Percentiles rank a stretch among this genome's conserved stretches.
These are phyloP conservation scores for Siphamia tubifer DNA, from an alignment of 2,113 vertebrate genomes.

Conservation along the genomic window DNA sequence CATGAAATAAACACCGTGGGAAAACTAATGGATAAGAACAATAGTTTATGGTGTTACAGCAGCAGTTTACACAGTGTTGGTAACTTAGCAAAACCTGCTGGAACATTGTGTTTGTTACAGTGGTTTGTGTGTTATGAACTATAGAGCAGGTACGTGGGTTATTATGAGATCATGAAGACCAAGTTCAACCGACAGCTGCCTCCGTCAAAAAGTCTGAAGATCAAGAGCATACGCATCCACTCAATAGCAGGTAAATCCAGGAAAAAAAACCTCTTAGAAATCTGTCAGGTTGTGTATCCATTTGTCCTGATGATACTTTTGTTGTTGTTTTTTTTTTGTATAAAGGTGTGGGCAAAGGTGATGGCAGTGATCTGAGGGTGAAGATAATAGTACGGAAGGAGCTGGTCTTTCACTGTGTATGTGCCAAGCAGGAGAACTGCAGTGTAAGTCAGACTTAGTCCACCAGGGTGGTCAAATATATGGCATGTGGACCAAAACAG, in stretches of 20 bases:
- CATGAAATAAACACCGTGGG: too few species aligned
- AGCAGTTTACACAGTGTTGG: too few species aligned
- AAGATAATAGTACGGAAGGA: constrained; percentile 82
- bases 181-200: constrained; percentile 85
- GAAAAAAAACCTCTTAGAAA: too few species aligned
- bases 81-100: too few species aligned
- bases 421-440: constrained; percentile 85
- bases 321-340: background rate
- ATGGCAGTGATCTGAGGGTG: constrained; percentile 88
- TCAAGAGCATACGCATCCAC: constrained; percentile 87
- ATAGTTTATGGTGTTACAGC: too few species aligned
- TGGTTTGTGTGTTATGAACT: constrained; percentile 11
- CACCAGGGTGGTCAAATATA: background rate
- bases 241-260: constrained; percentile 85
- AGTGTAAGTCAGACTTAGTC: constrained; percentile 70
- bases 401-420: constrained; percentile 83
- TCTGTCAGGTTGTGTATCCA: background rate
- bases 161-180: constrained; percentile 91
- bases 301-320: background rate
- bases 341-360: constrained; percentile 88
- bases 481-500: too few species aligned
- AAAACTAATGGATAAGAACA: too few species aligned
- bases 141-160: constrained; percentile 93
- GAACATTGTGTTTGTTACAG: too few species aligned
- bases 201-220: constrained; percentile 79